Base-by-base conservation (phyloP, 1,140 invertebrate species). In the Calliphora vicina region DNA sequence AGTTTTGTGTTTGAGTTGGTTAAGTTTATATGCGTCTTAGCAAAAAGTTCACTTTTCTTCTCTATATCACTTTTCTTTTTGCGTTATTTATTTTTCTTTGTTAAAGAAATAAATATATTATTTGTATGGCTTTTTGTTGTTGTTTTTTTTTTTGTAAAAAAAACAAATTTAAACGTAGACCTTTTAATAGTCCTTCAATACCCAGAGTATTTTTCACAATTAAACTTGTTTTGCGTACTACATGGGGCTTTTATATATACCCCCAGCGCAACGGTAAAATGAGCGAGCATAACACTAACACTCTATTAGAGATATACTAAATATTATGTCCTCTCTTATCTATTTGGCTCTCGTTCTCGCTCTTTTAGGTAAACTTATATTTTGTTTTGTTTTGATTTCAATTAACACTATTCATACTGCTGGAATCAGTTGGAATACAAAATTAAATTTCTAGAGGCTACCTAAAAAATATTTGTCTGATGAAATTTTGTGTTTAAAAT, bases 241-340 rank as follows among this genome's bases (percentile, higher is more conserved):
- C 74, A 67, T 43, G 35, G 74, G 74, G n/a, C 74, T 78, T 78
- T 78, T 78, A 78, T 78, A 78, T 78, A 78, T 74, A 35, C 72
- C 72, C 74, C 73, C 27, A 76, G 35, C 17, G 1, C 74, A 43
- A 74, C 72, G 35, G 74, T 20, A 50, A 50, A 50, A 35, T 50
- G 73, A 76, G 72, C 72, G 72, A 27, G 73, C 27, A 42, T 29
- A 42, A 42, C 13, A 76, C 29, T 29, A 67, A 23, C 23, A 67
- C 61, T 67, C 61, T 67, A 67, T 67, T 67, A 67, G 25, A 23
- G n/a, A 20, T 67, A 67, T 67, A 67, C 20, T 76, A 76, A 76
- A 42, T 9, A 42, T 9, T 20, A 76, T n/a, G 35, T 2, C 3
- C 73, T 20, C 27, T 35, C 35, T 42, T 35, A 29, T 76, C 73